phyloP scores from a whole-genome alignment of 2,888 invertebrate genomes.

The Aleiodes leptofemur region DNA sequence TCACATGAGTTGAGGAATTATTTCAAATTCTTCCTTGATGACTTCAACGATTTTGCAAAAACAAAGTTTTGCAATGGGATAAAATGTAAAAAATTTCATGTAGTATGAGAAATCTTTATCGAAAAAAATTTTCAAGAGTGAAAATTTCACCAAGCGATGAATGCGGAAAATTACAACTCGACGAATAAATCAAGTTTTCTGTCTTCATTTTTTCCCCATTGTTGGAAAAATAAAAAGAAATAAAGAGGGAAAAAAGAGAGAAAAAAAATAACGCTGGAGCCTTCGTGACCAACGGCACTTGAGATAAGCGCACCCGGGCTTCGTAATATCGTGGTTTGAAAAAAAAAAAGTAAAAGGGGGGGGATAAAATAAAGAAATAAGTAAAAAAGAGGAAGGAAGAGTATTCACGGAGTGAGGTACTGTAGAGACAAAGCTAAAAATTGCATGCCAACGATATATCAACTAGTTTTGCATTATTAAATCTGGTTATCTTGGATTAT shows the following conservation, averaged over 20 bases:
- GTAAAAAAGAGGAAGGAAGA: constrained; percentile 41
- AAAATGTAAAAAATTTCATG: too few species aligned
- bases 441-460: constrained; percentile 55
- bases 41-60: too few species aligned
- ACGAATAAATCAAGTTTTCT: constrained; percentile 53
- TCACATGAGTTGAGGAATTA: too few species aligned
- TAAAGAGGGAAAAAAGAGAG: constrained; percentile 21
- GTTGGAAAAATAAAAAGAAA: constrained; percentile 26
- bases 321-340: constrained; percentile 52
- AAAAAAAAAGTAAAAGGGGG: constrained; percentile 35
- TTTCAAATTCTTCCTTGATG: too few species aligned
- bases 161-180: constrained; percentile 52
- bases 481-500: constrained; percentile 53
- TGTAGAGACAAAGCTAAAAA: constrained; percentile 46
- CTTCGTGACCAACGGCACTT: constrained; percentile 57
- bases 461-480: constrained; percentile 56
- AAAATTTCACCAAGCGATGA: constrained; percentile 21
- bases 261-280: constrained; percentile 45
- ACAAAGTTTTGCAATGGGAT: too few species aligned
- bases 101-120: neutral
- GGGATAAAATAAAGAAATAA: constrained; percentile 36
- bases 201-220: constrained; percentile 37
- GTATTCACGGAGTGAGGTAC: constrained; percentile 34
- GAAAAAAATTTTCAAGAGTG: neutral
- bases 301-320: constrained; percentile 55